Percentiles rank a stretch among this genome's conserved stretches.
These are phyloP conservation scores for Patella caerulea DNA, from an alignment of 2,888 invertebrate genomes.

Conservation along the genomic window DNA sequence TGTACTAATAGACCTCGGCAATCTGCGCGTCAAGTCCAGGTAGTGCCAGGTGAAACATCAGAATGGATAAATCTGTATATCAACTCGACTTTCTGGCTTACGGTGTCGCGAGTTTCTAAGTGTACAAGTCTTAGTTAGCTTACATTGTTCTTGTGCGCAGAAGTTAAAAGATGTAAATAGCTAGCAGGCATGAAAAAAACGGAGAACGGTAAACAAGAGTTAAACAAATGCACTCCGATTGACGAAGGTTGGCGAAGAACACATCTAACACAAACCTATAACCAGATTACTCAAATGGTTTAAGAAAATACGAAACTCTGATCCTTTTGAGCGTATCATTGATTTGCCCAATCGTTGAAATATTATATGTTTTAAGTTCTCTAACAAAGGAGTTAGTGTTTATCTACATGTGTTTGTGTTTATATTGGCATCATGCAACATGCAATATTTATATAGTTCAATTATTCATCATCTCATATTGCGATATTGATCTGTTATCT, in stretches of 20 bases:
- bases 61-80: constrained; percentile 2
- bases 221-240: constrained; percentile 1
- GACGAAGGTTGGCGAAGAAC: not conserved
- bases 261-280: not conserved
- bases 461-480: too few species aligned
- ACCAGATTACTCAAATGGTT: not conserved
- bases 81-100: not conserved
- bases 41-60: not conserved
- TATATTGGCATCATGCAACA: too few species aligned
- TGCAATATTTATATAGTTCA: too few species aligned
- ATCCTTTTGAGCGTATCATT: too few species aligned
- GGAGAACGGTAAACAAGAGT: not conserved
- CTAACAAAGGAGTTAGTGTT: too few species aligned
- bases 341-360: too few species aligned
- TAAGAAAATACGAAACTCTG: too few species aligned
- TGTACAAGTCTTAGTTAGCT: not conserved
- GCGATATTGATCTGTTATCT: too few species aligned
- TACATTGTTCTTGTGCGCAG: not conserved
- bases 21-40: not conserved
- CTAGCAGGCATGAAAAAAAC: not conserved
- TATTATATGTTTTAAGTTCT: too few species aligned
- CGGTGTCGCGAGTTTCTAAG: too few species aligned
- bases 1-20: not conserved
- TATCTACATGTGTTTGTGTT: too few species aligned
- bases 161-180: too few species aligned